Conservation (phyloP, 2,888 invertebrate species). For the Calameuta filiformis region DNA sequence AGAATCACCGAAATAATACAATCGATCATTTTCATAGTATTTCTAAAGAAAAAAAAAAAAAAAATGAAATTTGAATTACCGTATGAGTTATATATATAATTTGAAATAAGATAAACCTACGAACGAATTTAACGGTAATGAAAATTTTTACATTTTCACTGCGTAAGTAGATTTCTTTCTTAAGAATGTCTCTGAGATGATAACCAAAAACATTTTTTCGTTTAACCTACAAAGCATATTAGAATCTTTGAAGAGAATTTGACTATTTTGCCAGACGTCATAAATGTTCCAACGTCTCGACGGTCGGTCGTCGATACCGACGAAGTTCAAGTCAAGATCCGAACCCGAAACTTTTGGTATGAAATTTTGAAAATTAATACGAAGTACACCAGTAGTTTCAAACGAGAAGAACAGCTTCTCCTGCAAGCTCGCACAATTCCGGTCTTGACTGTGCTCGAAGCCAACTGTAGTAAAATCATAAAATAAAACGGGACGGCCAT, state of each 20-base stretch:
- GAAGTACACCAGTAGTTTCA: not conserved
- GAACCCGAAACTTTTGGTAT: not conserved
- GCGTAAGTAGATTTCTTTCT: too few relatives aligned
- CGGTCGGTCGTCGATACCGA: not conserved
- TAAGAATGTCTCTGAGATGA: not conserved
- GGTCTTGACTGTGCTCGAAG: not conserved
- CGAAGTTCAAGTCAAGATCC: not conserved
- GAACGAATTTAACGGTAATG: not conserved
- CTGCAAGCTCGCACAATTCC: not conserved
- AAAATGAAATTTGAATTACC: not conserved
- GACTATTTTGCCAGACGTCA: not conserved
- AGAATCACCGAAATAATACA: not conserved
- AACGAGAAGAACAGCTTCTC: not conserved
- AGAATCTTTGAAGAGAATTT: not conserved
- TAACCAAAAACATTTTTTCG: not conserved
- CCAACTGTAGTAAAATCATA: conserved; percentile 16
- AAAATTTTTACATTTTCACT: not conserved
- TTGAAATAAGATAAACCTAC: not conserved
- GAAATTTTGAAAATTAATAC: not conserved
- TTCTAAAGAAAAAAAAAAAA: not conserved
- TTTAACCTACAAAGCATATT: not conserved
- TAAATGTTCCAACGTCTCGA: not conserved
- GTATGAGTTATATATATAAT: not conserved
- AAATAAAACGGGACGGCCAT: conserved; percentile 19
- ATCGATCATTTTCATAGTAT: not conserved